These are phyloP conservation scores for Phoeniculus purpureus DNA, from an alignment of 2,797 vertebrate genomes.

Conservation along the genomic window DNA sequence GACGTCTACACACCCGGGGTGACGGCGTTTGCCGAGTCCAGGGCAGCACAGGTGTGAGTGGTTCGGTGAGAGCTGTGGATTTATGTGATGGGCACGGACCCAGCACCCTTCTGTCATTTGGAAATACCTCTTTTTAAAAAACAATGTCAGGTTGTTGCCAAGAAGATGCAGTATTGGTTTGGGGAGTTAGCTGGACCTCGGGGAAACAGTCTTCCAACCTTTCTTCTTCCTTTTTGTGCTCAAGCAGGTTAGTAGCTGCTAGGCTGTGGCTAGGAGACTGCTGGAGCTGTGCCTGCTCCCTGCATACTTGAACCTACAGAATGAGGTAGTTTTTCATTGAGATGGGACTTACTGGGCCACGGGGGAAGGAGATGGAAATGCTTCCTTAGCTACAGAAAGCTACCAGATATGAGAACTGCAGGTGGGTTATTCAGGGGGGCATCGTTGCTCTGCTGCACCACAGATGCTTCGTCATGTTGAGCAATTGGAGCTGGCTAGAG, in stretches of 20 bases:
- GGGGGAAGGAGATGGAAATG: not conserved
- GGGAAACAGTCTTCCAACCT: not conserved
- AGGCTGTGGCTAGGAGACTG: not conserved
- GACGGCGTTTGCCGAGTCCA: not conserved
- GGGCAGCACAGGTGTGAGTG: not conserved
- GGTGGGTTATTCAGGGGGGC: not conserved
- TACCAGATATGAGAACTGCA: not conserved
- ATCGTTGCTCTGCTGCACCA: rapidly evolving
- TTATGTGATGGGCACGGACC: slow-evolving; percentile 20
- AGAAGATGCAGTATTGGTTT: slow-evolving; percentile 15
- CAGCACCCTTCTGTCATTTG: slow-evolving; percentile 37
- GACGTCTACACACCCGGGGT: not conserved
- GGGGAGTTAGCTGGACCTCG: not conserved
- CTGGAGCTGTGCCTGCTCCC: not conserved
- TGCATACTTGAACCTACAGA: not conserved
- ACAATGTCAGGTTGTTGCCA: slow-evolving; percentile 15
- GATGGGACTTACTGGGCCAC: not conserved
- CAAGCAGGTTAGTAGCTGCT: not conserved
- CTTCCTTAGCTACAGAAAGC: not conserved
- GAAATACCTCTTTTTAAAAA: slow-evolving; percentile 2
- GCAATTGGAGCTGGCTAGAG: not conserved
- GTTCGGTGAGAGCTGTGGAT: not conserved
- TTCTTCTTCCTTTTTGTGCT: not conserved
- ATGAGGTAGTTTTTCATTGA: not conserved
- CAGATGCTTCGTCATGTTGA: rapidly evolving